phyloP scores from a whole-genome alignment of 2,113 vertebrate species.

The Silurus glanis region DNA sequence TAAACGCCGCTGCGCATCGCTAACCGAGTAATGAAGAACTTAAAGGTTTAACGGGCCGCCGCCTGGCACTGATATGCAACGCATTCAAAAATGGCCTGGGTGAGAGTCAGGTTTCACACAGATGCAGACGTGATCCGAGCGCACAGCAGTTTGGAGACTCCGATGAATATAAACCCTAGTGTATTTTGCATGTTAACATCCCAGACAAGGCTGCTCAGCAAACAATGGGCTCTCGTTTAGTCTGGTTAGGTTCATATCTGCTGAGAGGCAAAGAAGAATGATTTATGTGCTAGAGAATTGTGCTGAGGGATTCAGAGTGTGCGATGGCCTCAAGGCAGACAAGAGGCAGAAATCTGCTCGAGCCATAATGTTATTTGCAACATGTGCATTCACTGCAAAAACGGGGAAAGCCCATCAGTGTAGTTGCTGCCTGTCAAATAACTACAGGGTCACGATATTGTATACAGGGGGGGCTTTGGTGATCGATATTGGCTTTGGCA shows the following conservation, averaged over 20 bases:
- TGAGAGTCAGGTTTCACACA: neutral
- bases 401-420: neutral
- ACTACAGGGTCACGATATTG: neutral
- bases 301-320: conserved; percentile 13
- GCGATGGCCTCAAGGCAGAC: conserved; percentile 25
- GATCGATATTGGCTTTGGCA: neutral
- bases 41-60: conserved; percentile 34
- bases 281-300: neutral
- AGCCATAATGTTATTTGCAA: neutral
- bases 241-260: neutral
- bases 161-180: neutral
- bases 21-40: conserved; percentile 36
- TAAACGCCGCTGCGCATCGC: conserved; percentile 34
- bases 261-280: neutral
- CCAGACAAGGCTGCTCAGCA: neutral
- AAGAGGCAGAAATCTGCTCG: conserved; percentile 1
- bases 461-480: too few species aligned
- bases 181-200: neutral
- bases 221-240: neutral
- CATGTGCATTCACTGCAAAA: conserved; percentile 15
- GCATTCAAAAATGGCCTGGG: conserved; percentile 23
- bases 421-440: neutral
- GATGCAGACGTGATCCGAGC: neutral
- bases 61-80: conserved; percentile 2
- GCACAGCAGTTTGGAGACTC: neutral